A percentile compares a stretch with the other conserved stretches of the same genome.
These are phyloP conservation scores for Glaucomys volans DNA, from an alignment of 2,113 vertebrate genomes.

Conservation along the genomic window DNA sequence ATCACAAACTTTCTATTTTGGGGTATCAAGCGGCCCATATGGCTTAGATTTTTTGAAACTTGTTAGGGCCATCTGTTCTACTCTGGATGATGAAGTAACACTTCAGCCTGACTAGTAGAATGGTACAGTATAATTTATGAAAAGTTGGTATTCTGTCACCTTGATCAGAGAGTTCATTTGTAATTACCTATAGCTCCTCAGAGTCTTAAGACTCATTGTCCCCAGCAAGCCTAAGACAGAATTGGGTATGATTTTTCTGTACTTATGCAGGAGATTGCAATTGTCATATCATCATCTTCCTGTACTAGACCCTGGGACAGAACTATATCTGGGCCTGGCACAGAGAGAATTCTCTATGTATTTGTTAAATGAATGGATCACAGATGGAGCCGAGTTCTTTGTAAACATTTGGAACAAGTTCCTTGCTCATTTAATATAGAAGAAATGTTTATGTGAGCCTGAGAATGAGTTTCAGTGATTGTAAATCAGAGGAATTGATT, in stretches of 20 bases:
- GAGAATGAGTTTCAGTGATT: slow-evolving; percentile 23
- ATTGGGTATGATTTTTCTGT: background rate
- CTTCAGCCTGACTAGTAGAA: background rate
- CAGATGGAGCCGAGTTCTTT: background rate
- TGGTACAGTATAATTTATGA: background rate
- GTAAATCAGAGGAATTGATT: background rate
- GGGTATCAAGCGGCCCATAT: background rate
- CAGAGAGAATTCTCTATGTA: background rate
- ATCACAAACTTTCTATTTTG: background rate
- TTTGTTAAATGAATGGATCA: slow-evolving; percentile 25
- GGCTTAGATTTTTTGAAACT: slow-evolving; percentile 51
- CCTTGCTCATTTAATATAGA: background rate
- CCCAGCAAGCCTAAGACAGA: background rate
- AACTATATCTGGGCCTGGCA: background rate
- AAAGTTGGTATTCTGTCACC: slow-evolving; percentile 28
- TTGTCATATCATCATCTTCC: background rate
- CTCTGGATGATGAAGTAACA: slow-evolving; percentile 37
- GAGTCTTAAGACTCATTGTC: background rate
- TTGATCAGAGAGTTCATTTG: slow-evolving; percentile 36
- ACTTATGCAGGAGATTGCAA: background rate
- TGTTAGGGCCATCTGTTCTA: background rate
- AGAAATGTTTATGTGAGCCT: slow-evolving; percentile 24
- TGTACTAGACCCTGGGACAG: background rate
- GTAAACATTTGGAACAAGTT: slow-evolving; percentile 30
- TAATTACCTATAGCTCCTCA: slow-evolving; percentile 4